Percentiles rank a stretch among this genome's conserved stretches.
phyloP scores from a whole-genome alignment of 2,888 invertebrate genomes.

The Brachyptera putata region DNA sequence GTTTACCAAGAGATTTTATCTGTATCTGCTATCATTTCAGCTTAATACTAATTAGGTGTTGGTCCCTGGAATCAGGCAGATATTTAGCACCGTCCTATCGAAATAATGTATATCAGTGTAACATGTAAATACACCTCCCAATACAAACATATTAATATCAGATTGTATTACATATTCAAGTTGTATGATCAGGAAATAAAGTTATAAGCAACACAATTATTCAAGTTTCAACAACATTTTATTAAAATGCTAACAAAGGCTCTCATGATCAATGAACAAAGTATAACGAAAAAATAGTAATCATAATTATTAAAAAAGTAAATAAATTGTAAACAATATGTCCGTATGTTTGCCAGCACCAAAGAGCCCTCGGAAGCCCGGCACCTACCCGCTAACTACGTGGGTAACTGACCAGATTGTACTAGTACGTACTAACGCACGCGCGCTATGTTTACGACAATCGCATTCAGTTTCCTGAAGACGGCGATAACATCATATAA shows the following conservation, averaged over 20 bases:
- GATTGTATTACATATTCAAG: too few species aligned
- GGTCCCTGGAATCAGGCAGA: too few species aligned
- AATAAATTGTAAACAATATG: not conserved
- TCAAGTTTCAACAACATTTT: not conserved
- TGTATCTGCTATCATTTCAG: too few species aligned
- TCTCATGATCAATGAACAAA: not conserved
- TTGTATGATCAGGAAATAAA: too few species aligned
- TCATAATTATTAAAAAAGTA: not conserved
- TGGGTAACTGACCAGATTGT: not conserved
- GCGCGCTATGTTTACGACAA: not conserved
- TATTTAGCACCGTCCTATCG: too few species aligned
- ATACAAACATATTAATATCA: too few species aligned
- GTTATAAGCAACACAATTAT: too few species aligned
- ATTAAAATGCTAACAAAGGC: constrained; percentile 3
- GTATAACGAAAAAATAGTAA: not conserved
- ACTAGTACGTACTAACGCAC: not conserved
- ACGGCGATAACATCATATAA: not conserved
- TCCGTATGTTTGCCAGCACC: not conserved
- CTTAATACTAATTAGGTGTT: too few species aligned
- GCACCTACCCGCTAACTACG: not conserved
- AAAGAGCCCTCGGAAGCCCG: not conserved
- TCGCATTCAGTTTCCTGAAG: not conserved
- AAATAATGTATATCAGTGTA: too few species aligned
- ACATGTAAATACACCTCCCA: too few species aligned
- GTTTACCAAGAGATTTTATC: too few species aligned